phyloP scores from a whole-genome alignment of 2,797 vertebrate genomes.

The Megaceryle alcyon region DNA sequence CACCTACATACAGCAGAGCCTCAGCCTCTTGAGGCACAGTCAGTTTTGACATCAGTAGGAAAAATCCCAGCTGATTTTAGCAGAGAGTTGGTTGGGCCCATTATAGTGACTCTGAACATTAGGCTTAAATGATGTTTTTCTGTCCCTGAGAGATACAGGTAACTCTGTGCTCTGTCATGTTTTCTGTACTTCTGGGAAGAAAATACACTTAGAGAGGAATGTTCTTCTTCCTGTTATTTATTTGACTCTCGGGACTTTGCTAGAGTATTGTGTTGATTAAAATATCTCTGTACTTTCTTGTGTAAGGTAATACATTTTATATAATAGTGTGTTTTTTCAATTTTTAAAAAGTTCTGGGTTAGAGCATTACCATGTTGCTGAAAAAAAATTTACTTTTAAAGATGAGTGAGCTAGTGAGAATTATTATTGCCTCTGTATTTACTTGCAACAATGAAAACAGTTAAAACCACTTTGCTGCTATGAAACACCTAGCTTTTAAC shows the following conservation, averaged over 20 bases:
- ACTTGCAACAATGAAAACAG: constrained; percentile 52
- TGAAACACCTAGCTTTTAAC: neutral
- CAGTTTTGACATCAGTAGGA: neutral
- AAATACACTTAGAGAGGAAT: neutral
- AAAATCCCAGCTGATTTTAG: neutral
- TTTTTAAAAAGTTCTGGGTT: constrained; percentile 9
- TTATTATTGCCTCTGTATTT: constrained; percentile 55
- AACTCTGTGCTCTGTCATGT: neutral
- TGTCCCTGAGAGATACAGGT: neutral
- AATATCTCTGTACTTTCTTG: neutral
- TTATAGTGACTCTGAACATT: neutral
- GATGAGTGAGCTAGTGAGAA: constrained; percentile 52
- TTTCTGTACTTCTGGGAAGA: neutral
- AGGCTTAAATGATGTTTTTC: neutral
- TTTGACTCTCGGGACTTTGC: neutral
- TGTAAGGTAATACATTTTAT: neutral
- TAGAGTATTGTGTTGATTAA: neutral
- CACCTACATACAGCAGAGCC: neutral
- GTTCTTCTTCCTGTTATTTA: neutral
- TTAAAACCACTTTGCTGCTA: constrained; percentile 56
- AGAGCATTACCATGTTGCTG: constrained; percentile 11
- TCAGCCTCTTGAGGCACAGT: neutral
- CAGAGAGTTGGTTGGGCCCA: neutral
- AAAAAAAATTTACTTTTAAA: constrained; percentile 54
- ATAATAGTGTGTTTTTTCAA: neutral